Evolutionary conservation across 2,888 invertebrate genomes (phyloP), one percentile per base, ranked within the genome.

Genomic region (Drosophila demipolita): DNA sequence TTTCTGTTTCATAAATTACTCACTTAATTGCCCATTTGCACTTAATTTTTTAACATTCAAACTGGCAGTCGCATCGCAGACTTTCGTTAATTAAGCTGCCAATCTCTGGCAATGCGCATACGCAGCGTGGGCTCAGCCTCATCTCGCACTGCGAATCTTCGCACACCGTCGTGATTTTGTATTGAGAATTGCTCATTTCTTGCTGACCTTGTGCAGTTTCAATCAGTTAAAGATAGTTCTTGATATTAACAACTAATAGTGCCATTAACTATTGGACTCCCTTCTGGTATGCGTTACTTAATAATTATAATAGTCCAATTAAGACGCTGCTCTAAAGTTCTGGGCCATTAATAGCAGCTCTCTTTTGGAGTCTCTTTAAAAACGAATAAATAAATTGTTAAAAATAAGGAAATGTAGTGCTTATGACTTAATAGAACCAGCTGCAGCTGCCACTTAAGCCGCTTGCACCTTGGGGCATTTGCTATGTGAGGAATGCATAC

Each of bases 21-120:
- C 80, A 80, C 68, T 83, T 88, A 89, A 89, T 85, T 88, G 83
- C 68, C 90, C 83, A 87, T 87, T 87, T 85, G 87, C 87, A 89
- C 90, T 87, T 88, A 87, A 87, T 89, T 89, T 80, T 83, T 88
- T 66, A 65, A 59, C 78, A 66, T 71, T 45, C 72, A 66, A 48
- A 45, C 15, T 20, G 49, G 58, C 55, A 48, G 62, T 35, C 49
- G 55, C 20, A 60, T 50, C 58, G 36, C 50, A 63, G 69, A 58
- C 71, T 61, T 65, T 76, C 62, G 71, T 80, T 84, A 85, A 88
- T 88, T 80, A 85, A 88, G 84, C 83, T 75, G 78, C 87, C 71
- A 68, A 73, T 64, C 75, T 64, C 66, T 45, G 20, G 60, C 61
- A 67, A 78, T 83, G 75, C 84, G 73, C 54, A 88, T 84, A 84